Evolutionary conservation across 2,888 invertebrate genomes (phyloP).

Genomic region (Nemotelus pantherinus): DNA sequence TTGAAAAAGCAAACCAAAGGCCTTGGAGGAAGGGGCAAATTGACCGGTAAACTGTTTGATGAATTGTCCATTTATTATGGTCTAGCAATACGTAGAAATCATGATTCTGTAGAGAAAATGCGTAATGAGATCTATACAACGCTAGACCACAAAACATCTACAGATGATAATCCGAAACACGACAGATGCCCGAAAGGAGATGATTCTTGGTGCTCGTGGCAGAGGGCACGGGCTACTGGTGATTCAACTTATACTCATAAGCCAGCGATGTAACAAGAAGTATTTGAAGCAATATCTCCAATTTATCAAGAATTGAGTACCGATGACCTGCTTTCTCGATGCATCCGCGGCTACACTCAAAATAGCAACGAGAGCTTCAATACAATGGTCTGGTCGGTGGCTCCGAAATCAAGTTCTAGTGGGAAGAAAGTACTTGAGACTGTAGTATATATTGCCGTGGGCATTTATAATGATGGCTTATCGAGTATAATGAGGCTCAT

Average conservation of each 20-base stretch:
- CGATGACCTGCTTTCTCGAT: constrained; percentile 3
- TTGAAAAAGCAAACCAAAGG: constrained; percentile 19
- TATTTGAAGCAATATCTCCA: no score
- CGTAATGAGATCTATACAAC: no score
- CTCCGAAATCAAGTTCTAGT: constrained; percentile 9
- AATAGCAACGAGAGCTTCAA: no score
- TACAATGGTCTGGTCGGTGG: constrained; percentile 6
- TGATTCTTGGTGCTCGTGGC: constrained; percentile 31
- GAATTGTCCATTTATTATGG: no score
- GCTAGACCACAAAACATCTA: no score
- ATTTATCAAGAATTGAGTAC: no score
- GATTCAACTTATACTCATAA: no score
- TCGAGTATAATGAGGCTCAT: constrained; percentile 17
- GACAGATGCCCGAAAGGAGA: constrained; percentile 46
- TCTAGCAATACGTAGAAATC: constrained; percentile 40
- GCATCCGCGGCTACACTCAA: no score
- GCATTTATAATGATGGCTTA: constrained; percentile 10
- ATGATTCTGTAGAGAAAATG: no score
- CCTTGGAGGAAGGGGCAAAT: constrained; percentile 6
- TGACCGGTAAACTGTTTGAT: no score
- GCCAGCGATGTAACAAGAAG: not conserved
- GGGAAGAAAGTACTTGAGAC: constrained; percentile 10
- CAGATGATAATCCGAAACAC: constrained; percentile 49
- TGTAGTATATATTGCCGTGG: not conserved
- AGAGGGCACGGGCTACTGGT: no score